phyloP scores from a whole-genome alignment of 2,888 invertebrate genomes.

The Philereme vetulata region DNA sequence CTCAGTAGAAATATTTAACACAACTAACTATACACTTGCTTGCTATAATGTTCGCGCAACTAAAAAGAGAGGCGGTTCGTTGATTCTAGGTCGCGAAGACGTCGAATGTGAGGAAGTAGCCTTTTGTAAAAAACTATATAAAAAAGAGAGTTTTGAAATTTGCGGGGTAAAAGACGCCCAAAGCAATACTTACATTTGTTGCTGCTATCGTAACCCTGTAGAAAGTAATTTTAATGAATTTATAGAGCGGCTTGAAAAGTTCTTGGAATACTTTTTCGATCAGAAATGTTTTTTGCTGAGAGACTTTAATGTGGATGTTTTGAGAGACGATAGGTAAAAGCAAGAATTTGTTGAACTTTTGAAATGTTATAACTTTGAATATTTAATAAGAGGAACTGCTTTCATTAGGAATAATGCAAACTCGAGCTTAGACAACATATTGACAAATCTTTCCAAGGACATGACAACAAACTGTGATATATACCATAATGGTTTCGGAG shows the following conservation, averaged over 20 bases:
- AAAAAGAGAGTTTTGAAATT: slow-evolving; percentile 5
- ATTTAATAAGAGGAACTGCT: background rate
- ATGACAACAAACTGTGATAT: background rate
- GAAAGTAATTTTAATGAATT: slow-evolving; percentile 7
- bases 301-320: background rate
- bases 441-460: background rate
- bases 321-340: background rate
- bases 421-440: slow-evolving; percentile 2
- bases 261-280: slow-evolving; percentile 11
- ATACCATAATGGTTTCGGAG: slow-evolving; percentile 4
- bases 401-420: background rate
- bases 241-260: background rate
- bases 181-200: background rate
- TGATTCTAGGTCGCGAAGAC: background rate
- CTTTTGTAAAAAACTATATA: slow-evolving; percentile 5
- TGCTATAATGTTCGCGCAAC: slow-evolving; percentile 1
- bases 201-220: background rate
- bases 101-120: background rate
- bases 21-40: background rate
- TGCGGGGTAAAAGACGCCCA: background rate
- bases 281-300: slow-evolving; percentile 3
- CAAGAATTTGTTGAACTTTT: background rate
- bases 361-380: background rate
- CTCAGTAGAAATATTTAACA: background rate
- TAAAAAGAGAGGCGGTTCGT: slow-evolving; percentile 3